A percentile compares a stretch with the other conserved stretches of the same genome.
Conservation (phyloP, 1,140 invertebrate species). For the Patella vulgata region DNA sequence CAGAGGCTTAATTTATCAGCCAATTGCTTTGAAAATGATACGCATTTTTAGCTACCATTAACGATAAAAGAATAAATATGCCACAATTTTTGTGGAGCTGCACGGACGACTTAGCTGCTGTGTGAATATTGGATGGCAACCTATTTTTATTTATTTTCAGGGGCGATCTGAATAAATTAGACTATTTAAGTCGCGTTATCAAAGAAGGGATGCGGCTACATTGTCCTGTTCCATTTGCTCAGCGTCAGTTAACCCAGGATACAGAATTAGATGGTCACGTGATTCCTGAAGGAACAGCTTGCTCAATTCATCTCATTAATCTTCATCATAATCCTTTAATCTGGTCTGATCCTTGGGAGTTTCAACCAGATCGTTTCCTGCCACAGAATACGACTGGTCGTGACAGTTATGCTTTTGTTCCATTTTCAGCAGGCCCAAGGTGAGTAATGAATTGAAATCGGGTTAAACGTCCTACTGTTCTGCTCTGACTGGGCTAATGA, state of each 20-base stretch:
- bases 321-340: slow-evolving; percentile 36
- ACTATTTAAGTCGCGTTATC: slow-evolving; percentile 61
- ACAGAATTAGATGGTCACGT: slow-evolving; percentile 24
- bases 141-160: too few relatives aligned
- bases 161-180: slow-evolving; percentile 51
- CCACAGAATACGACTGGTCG: slow-evolving; percentile 25
- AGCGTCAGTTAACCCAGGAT: slow-evolving; percentile 67
- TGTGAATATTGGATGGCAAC: too few relatives aligned
- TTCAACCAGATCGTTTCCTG: slow-evolving; percentile 31
- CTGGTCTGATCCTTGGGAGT: slow-evolving; percentile 35
- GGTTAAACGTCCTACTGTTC: too few relatives aligned
- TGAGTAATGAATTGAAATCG: slow-evolving; percentile 10
- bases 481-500: too few relatives aligned
- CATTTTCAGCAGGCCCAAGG: slow-evolving; percentile 46
- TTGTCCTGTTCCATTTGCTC: slow-evolving; percentile 74
- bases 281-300: slow-evolving; percentile 25
- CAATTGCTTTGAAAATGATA: too few relatives aligned
- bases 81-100: too few relatives aligned
- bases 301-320: slow-evolving; percentile 30
- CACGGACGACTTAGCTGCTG: too few relatives aligned
- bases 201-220: slow-evolving; percentile 65
- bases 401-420: slow-evolving; percentile 38
- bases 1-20: too few relatives aligned
- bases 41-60: too few relatives aligned
- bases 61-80: too few relatives aligned